Conservation (phyloP, 2,113 vertebrate species). For the Chascanopsetta lugubris region DNA sequence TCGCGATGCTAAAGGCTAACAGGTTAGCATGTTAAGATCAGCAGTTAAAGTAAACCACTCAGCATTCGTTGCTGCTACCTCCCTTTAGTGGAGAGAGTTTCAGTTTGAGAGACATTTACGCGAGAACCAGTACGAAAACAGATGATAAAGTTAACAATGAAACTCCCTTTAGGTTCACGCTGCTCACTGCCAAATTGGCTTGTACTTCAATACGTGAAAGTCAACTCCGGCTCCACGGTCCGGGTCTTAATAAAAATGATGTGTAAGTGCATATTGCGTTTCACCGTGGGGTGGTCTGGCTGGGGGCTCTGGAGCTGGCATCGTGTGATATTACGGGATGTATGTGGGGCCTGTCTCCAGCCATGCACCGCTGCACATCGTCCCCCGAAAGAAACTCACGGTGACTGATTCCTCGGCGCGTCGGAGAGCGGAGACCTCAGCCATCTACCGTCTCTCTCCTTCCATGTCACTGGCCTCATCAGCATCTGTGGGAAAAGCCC, state of each 20-base stretch:
- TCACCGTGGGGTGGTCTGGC: constrained; percentile 16
- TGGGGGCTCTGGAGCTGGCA: constrained; percentile 3
- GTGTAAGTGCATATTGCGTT: not conserved
- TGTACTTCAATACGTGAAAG: not conserved
- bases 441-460: not conserved
- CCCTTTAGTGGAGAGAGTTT: no score
- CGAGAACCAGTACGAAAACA: no score
- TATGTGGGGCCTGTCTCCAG: constrained; percentile 9
- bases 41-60: no score
- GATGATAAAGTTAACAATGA: no score
- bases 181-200: not conserved
- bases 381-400: constrained; percentile 24
- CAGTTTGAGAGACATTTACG: no score
- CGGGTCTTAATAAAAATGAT: not conserved
- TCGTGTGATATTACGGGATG: constrained; percentile 14
- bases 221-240: not conserved
- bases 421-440: constrained; percentile 9
- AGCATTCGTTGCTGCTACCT: no score
- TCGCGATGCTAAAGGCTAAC: no score
- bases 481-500: constrained; percentile 32
- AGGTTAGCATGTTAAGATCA: no score
- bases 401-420: constrained; percentile 32
- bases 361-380: constrained; percentile 20
- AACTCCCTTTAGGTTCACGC: not conserved
- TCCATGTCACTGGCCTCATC: constrained; percentile 28